phyloP scores from a whole-genome alignment of 2,113 vertebrate species.

The Orthochromis malagaraziensis region DNA sequence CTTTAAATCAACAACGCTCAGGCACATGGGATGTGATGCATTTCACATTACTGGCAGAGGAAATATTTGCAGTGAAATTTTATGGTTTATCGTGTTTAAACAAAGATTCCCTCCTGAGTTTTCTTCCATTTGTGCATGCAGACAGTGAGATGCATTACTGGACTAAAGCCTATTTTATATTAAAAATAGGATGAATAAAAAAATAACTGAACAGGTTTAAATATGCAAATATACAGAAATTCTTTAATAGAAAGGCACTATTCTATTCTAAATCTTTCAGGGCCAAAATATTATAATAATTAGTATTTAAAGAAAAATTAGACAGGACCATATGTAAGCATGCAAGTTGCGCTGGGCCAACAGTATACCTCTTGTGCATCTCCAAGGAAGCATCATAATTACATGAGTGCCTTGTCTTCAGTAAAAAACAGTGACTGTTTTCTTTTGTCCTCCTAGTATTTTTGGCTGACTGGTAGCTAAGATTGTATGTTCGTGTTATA shows the following conservation, averaged over 20 bases:
- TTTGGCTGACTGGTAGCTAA: neutral
- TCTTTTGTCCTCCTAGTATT: constrained; percentile 17
- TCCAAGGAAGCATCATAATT: constrained; percentile 8
- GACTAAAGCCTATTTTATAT: neutral
- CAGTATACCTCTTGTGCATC: neutral
- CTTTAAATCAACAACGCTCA: constrained; percentile 20
- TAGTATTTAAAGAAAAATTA: neutral
- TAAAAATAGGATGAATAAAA: neutral
- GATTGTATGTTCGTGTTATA: neutral
- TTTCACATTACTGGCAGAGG: constrained; percentile 38
- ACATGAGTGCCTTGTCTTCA: constrained; percentile 7
- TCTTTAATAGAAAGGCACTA: neutral
- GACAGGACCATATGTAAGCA: neutral
- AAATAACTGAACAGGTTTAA: neutral
- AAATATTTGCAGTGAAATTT: neutral
- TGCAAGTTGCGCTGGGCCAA: neutral
- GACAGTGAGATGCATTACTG: neutral
- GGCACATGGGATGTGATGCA: neutral
- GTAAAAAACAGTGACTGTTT: constrained; percentile 1
- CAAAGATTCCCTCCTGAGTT: neutral
- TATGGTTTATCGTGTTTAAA: neutral
- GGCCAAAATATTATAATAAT: neutral
- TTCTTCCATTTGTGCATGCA: neutral
- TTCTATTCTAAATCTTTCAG: neutral
- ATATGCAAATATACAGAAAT: neutral